Evolutionary conservation across 92 coral and sea anemone species (phyloP), one percentile per base, ranked within the genome.

Genomic region (Siderastrea siderea): DNA sequence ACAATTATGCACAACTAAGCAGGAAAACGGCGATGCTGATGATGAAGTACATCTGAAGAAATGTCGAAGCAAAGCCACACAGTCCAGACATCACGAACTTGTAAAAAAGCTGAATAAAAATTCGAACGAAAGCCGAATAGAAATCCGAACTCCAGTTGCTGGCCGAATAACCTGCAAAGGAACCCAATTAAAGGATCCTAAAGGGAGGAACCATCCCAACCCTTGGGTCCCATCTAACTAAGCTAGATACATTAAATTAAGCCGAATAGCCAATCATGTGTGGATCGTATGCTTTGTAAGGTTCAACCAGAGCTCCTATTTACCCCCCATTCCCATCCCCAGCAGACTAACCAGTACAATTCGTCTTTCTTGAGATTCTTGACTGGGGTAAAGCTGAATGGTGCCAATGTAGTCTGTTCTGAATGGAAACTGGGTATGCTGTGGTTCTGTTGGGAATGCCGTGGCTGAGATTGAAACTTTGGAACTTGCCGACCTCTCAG

Each of bases 141-240:
- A 26, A 26, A 26, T 26, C n/a, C 51, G 55, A 71, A 6, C 54
- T 10, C 53, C 54, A 71, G 75, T 71, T 16, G 15, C 7, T 14
- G 54, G n/a, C 67, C 46, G 81, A 60, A 59, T 57, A 14, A 77
- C 55, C 81, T 77, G 81, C 46, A 77, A 77, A 77, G 54, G 17
- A 77, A 77, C 81, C 81, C 81, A 77, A 53, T 26, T 26, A 60
- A 53, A 38, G 49, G 47, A 46, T 17, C 81, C 54, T 77, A 77
- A 77, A 5, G 69, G 81, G 69, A 77, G 68, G 81, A 77, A 26
- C 68, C 81, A 60, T 45, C 68, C 71, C 70, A 13, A 61, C 44
- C 81, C 55, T 3, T 8, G 55, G 81, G 70, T 48, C 68, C 63
- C 62, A 77, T 26, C 69, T 77, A 62, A 16, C 60, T 63, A 78